Evolutionary conservation across 2,888 invertebrate species (phyloP).

Genomic region (Dione vanillae): DNA sequence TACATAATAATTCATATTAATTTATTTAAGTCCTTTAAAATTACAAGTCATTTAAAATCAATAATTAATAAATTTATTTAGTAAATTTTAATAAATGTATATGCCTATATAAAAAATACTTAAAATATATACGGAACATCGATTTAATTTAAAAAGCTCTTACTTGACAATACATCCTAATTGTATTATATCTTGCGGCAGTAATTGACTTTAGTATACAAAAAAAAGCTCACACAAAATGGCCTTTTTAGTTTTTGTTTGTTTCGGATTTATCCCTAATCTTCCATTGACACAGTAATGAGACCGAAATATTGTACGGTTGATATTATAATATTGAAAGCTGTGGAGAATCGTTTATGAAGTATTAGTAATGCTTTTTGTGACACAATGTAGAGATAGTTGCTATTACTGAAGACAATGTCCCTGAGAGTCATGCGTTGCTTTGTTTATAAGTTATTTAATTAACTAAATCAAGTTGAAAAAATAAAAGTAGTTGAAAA

Average conservation of each 20-base stretch:
- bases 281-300: constrained; percentile 83
- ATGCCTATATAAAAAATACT: not conserved
- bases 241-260: constrained; percentile 59
- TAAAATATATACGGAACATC: constrained; percentile 35
- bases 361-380: constrained; percentile 8
- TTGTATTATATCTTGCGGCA: constrained; percentile 73
- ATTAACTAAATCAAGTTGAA: too few relatives aligned
- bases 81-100: too few relatives aligned
- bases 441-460: too few relatives aligned
- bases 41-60: too few relatives aligned
- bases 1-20: too few relatives aligned
- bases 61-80: too few relatives aligned
- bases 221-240: constrained; percentile 68
- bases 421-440: too few relatives aligned
- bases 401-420: too few relatives aligned
- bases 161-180: constrained; percentile 47
- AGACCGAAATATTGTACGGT: constrained; percentile 78
- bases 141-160: not conserved
- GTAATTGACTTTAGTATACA: constrained; percentile 64
- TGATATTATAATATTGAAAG: constrained; percentile 52
- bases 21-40: too few relatives aligned
- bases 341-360: constrained; percentile 54
- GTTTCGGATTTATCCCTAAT: constrained; percentile 83
- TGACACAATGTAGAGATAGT: not conserved
- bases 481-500: too few relatives aligned